Evolutionary conservation across 2,113 vertebrate species (phyloP), one percentile per base, ranked within the genome.

Genomic region (Heterotis niloticus): DNA sequence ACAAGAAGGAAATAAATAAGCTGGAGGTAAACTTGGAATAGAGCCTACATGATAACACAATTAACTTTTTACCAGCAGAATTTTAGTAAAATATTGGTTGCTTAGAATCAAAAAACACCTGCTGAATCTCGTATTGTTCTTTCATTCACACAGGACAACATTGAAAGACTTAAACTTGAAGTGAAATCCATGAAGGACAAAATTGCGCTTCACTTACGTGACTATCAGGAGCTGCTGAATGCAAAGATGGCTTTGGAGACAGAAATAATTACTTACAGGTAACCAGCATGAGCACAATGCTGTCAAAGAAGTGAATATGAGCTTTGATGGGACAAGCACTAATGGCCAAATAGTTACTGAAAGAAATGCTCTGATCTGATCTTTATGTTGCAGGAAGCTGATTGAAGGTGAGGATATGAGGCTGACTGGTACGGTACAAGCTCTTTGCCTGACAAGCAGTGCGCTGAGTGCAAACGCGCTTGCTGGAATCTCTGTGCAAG

Each of bases 261-360:
- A 74, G 92, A 93, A 85, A 93, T 94, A 78, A 86, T 85, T 78
- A 92, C 93, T 69, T 93, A 93, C 86, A 92, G 92, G 91, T 94
- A 76, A 86, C 16, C 17, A 26, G 18, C 29, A 29, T 11, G 24
- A 54, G 62, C 44, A 5, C 77, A 29, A 54, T 74, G 1, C 1
- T 17, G 76, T 10, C 29, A 60, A 17, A 71, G 5, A 60, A 79
- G 5, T 29, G 23, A 67, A 17, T 29, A 64, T 44, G 56, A 23
- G 28, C 14, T 10, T 2, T 44, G 34, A 7, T 7, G 7, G 34
- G 34, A 7, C 3, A 44, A 44, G 34, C 2, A 44, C 7, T 44
- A 44, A n/a, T n/a, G n/a, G 34, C 2, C 2, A 44, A 44, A 44
- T 44, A 44, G 34, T 44, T 44, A 44, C 20, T 62, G 20, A 4